Evolutionary conservation across 2,797 vertebrate species (phyloP).

Genomic region (Dallia pectoralis): DNA sequence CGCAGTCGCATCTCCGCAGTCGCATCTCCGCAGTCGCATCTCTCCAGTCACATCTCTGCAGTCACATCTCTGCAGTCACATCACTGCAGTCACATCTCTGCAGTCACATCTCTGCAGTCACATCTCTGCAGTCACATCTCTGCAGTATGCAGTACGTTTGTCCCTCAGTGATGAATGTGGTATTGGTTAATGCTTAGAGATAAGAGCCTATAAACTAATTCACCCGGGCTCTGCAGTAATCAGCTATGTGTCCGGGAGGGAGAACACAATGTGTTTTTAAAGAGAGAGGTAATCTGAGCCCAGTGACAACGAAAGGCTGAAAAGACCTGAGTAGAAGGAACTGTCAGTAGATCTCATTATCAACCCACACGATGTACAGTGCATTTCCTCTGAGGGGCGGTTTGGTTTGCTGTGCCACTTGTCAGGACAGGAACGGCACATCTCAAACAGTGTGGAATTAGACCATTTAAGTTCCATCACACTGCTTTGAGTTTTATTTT

Average conservation of each 20-base stretch:
- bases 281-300: constrained; percentile 38
- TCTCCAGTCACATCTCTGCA: no score
- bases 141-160: not conserved
- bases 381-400: constrained; percentile 43
- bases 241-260: constrained; percentile 27
- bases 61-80: no score
- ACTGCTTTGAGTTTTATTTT: constrained; percentile 51
- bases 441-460: constrained; percentile 53
- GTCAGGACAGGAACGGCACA: constrained; percentile 42
- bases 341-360: constrained; percentile 55
- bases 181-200: constrained; percentile 1
- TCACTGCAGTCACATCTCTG: no score
- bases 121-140: no score
- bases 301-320: constrained; percentile 39
- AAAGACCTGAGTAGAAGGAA: constrained; percentile 45
- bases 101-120: no score
- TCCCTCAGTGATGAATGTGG: constrained; percentile 1
- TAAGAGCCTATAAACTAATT: constrained; percentile 17
- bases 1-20: no score
- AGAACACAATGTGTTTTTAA: constrained; percentile 47
- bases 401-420: constrained; percentile 40
- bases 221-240: constrained; percentile 23
- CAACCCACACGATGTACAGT: constrained; percentile 52
- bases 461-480: constrained; percentile 49
- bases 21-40: no score